Evolutionary conservation across 2,888 invertebrate genomes (phyloP), one percentile per base, ranked within the genome.

Genomic region (Palloptera scutellata): DNA sequence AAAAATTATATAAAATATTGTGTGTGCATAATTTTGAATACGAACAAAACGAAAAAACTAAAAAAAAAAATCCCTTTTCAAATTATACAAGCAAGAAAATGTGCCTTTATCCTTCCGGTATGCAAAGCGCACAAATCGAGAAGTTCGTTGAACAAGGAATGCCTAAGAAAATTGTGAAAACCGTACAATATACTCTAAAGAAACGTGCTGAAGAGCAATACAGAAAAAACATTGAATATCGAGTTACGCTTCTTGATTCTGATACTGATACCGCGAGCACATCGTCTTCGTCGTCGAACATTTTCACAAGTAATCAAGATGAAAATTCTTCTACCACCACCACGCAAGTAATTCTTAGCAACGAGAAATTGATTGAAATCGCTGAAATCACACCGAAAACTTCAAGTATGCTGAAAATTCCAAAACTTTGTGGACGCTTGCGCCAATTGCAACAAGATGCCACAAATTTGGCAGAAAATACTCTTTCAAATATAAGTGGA

Each of bases 121-220:
- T 79, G 64, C 79, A 81, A 75, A 81, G 77, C 76, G 78, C 79
- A 74, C 82, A 84, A 76, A 84, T 84, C 74, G 82, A 84, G 72
- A 77, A 79, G 72, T 80, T 79, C 67, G 77, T 81, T 68, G 81
- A 82, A 70, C 75, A 79, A 70, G 84, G 84, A 54, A 83, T 84
- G 83, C 84, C 84, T 17, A 75, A 78, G 15, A 85, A 84, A 75
- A 77, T 84, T 48, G 78, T 84, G 40, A 79, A 77, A 73, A 79
- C 79, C 43, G 79, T 84, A 30, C 78, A 79, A 70, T 76, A 79
- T 60, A 81, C 82, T 42, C 75, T 84, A 66, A 76, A 76, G 67
- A 83, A 83, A 70, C 80, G 83, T 43, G 78, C 73, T 9, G 74
- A 68, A 40, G 73, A 70, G 42, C 57, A 42, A 13, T 40, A 65